A percentile compares a stretch with the other conserved stretches of the same genome.
These are phyloP conservation scores for Capromys pilorides DNA, from an alignment of 2,797 vertebrate genomes.

Conservation along the genomic window DNA sequence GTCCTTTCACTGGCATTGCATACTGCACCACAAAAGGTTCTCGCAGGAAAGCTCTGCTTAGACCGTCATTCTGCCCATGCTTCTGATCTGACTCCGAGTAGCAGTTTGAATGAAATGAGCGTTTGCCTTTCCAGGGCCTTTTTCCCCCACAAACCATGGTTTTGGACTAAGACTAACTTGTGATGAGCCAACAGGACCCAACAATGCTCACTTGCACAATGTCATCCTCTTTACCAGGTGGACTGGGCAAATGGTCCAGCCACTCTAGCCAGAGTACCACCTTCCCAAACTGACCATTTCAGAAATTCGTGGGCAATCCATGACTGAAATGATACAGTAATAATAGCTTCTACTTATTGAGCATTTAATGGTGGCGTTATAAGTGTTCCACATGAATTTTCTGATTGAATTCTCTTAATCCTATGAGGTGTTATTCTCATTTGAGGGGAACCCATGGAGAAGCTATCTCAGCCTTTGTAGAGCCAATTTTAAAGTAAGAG, in stretches of 20 bases:
- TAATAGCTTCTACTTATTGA: constrained; percentile 28
- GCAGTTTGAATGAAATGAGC: not conserved
- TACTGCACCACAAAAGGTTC: not conserved
- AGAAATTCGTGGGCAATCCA: not conserved
- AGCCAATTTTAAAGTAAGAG: constrained; percentile 68
- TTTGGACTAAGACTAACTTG: not conserved
- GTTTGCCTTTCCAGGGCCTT: not conserved
- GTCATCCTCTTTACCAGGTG: not conserved
- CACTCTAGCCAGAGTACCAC: not conserved
- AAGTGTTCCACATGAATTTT: constrained; percentile 39
- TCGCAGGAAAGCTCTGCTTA: not conserved
- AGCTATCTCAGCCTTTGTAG: constrained; percentile 57
- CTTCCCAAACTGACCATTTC: not conserved
- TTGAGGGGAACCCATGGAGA: constrained; percentile 56
- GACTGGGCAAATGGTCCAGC: not conserved
- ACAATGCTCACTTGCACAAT: not conserved
- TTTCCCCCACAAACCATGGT: not conserved
- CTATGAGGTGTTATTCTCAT: constrained; percentile 59
- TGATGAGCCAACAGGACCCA: not conserved
- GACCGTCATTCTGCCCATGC: not conserved
- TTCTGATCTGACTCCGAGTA: not conserved
- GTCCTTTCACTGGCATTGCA: not conserved
- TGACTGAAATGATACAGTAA: not conserved
- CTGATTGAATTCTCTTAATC: constrained; percentile 63
- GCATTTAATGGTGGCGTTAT: not conserved